Evolutionary conservation across 2,113 vertebrate genomes (phyloP), one percentile per base, ranked within the genome.

Genomic region (Dipodomys spectabilis): DNA sequence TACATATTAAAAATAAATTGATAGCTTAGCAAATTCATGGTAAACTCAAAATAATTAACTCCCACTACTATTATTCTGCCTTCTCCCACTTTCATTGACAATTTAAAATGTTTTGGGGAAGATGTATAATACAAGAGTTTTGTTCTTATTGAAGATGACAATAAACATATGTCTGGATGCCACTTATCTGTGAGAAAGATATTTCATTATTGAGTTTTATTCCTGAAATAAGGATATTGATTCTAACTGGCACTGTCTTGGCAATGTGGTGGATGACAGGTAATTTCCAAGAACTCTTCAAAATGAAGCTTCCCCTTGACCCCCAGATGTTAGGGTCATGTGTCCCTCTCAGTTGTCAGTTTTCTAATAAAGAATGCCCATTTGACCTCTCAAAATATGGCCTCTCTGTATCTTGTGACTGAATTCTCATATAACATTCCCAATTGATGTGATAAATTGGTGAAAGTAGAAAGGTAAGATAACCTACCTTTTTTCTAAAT

Each of bases 31-130:
- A 62, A 72, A 7, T 75, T 87, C 35, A 49, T 30, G 35, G n/a
- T 67, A 90, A 84, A 69, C 10, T 65, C 67, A 87, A 81, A 81
- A 78, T 71, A 88, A 95, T 44, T 8, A 78, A 28, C 49, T 78
- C 25, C 13, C 30, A 67, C 6, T 57, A 35, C 60, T 2, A 15
- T 19, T 49, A 19, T 8, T 5, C 23, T 44, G 27, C 44, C 84
- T 20, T 85, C 7, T 10, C 80, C 32, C 49, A 72, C 7, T 44
- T 78, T 82, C 49, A 73, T 69, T 82, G 57, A 20, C 28, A 53
- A 15, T 86, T 88, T 80, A 22, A 10, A 67, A 82, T 79, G 69
- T 69, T 79, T 94, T 65, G 28, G 30, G 69, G 83, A 79, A 80
- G 82, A 78, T 78, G 5, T 11, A 25, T 32, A 22, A 1, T 4